Conservation (phyloP, 2,888 invertebrate genomes). For the Diplolepis rosae region DNA sequence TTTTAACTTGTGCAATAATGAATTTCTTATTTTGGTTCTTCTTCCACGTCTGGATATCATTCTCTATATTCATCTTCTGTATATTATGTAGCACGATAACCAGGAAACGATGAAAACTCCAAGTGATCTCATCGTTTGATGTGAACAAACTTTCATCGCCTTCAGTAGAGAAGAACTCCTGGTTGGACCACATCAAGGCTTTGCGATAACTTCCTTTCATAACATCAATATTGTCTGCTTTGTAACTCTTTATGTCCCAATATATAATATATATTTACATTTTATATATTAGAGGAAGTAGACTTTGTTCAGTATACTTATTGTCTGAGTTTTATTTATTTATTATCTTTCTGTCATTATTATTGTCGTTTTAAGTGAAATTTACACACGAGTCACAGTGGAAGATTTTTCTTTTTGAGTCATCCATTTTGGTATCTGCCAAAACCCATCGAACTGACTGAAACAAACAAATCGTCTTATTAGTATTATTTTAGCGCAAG, state of each 20-base stretch:
- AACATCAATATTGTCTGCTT: neutral
- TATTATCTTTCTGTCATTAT: neutral
- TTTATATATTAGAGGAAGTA: neutral
- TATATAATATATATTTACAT: neutral
- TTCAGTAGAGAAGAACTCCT: neutral
- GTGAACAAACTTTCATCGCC: neutral
- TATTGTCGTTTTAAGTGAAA: neutral
- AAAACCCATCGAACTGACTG: slow-evolving; percentile 12
- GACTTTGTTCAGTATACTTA: neutral
- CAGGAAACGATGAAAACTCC: neutral
- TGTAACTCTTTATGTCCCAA: neutral
- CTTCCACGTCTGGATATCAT: slow-evolving; percentile 29
- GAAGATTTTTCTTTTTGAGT: neutral
- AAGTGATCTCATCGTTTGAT: neutral
- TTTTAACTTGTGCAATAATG: slow-evolving; percentile 22
- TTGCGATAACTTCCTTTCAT: neutral
- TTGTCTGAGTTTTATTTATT: neutral
- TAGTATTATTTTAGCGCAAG: neutral
- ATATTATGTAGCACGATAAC: neutral
- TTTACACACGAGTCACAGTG: neutral
- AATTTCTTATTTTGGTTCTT: slow-evolving; percentile 29
- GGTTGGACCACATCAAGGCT: neutral
- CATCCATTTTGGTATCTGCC: neutral
- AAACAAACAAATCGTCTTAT: neutral
- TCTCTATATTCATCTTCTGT: slow-evolving; percentile 37